These are phyloP conservation scores for Euproctis similis DNA, from an alignment of 2,888 invertebrate genomes.

Conservation along the genomic window DNA sequence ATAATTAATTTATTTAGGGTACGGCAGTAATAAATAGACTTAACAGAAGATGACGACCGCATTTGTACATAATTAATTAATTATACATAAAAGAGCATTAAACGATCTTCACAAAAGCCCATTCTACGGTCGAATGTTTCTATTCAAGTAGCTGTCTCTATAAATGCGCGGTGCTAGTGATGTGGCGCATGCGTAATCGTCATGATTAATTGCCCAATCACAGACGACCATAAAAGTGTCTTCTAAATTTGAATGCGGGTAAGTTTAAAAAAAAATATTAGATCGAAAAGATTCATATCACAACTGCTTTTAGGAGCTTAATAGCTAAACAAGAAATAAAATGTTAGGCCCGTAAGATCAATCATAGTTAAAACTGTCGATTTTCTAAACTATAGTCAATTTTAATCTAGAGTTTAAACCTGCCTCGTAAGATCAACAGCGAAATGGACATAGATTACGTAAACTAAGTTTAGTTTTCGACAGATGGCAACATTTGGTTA, in stretches of 20 bases:
- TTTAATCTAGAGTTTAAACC: too few species aligned
- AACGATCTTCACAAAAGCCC: conserved; percentile 39
- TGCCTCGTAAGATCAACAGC: too few species aligned
- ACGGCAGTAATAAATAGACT: conserved; percentile 22
- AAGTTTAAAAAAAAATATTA: too few species aligned
- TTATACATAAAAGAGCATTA: conserved; percentile 43
- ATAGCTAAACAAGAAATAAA: too few species aligned
- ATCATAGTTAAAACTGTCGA: too few species aligned
- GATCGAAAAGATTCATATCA: too few species aligned
- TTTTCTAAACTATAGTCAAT: too few species aligned
- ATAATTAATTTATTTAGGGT: conserved; percentile 17
- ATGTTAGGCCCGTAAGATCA: too few species aligned
- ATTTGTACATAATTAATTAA: conserved; percentile 69
- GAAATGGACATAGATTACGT: too few species aligned
- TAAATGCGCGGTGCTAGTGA: conserved; percentile 52
- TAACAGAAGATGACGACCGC: conserved; percentile 42
- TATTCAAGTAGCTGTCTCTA: conserved; percentile 53
- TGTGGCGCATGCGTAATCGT: conserved; percentile 46
- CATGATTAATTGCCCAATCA: conserved; percentile 50
- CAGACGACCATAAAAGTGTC: conserved; percentile 16
- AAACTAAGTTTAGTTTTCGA: too few species aligned
- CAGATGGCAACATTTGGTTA: too few species aligned
- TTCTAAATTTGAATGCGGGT: neutral
- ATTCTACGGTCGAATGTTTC: conserved; percentile 44
- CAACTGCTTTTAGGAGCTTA: too few species aligned